Conservation (phyloP, 2,113 vertebrate genomes). For the Rallus limicola region DNA sequence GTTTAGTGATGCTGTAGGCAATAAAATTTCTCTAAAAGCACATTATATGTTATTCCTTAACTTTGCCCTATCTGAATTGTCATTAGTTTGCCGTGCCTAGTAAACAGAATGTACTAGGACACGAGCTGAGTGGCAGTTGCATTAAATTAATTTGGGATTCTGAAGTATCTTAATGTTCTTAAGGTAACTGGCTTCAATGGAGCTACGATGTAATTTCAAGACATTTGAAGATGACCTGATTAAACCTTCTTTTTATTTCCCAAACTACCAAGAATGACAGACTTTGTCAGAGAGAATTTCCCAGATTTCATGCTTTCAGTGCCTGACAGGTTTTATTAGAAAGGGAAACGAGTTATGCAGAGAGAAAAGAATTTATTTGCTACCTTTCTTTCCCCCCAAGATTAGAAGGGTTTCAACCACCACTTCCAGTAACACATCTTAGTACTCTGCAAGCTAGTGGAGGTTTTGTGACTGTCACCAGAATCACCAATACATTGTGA, state of each 20-base stretch:
- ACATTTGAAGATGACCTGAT: not conserved
- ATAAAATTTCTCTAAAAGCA: not conserved
- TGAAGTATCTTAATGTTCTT: slow-evolving; percentile 15
- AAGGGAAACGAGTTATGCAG: not conserved
- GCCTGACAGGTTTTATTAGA: not conserved
- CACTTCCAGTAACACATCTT: not conserved
- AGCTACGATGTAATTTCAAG: not conserved
- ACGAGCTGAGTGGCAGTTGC: not conserved
- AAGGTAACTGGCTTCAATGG: not conserved
- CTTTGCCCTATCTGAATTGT: not conserved
- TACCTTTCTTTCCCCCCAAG: not conserved
- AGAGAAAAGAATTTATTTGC: not conserved
- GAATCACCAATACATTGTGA: not conserved
- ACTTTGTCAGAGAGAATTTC: not conserved
- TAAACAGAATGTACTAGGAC: not conserved
- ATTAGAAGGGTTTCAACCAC: not conserved
- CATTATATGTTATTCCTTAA: not conserved
- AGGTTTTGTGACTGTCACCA: not conserved
- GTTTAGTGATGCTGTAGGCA: not conserved
- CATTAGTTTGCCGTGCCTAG: not conserved
- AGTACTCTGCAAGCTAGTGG: not conserved
- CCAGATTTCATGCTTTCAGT: not conserved
- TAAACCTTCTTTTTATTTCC: not conserved
- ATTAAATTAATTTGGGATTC: slow-evolving; percentile 48
- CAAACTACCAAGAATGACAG: not conserved